A percentile compares a stretch with the other conserved stretches of the same genome.
Evolutionary conservation across 2,888 invertebrate genomes (phyloP).

Genomic region (Drosophila kokeensis): DNA sequence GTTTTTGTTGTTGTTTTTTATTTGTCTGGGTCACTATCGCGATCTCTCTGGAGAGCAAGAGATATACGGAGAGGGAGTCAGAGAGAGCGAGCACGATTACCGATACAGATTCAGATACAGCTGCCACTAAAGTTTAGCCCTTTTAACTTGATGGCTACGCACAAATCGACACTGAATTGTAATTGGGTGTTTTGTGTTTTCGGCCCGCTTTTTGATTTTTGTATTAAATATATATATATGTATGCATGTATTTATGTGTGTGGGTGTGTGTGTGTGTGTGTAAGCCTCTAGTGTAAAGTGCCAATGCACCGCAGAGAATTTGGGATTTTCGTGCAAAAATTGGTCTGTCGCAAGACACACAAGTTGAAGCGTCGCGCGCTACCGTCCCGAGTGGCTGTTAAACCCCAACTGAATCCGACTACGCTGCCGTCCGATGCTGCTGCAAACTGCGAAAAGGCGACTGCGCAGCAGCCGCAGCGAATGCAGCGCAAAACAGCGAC

Average conservation of each 20-base stretch:
- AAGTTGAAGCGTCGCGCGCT: slow-evolving; percentile 82
- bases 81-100: background rate
- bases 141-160: slow-evolving; percentile 19
- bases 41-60: slow-evolving; percentile 25
- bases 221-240: background rate
- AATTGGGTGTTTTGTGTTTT: slow-evolving; percentile 35
- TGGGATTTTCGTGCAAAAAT: slow-evolving; percentile 81
- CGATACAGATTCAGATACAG: background rate
- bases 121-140: slow-evolving; percentile 6
- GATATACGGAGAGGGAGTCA: background rate
- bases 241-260: slow-evolving; percentile 6
- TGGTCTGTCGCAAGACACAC: slow-evolving; percentile 70
- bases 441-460: slow-evolving; percentile 63
- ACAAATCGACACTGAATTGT: slow-evolving; percentile 56
- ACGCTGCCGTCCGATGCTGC: slow-evolving; percentile 74
- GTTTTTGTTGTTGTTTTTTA: slow-evolving; percentile 11
- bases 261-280: slow-evolving; percentile 14
- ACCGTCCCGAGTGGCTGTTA: slow-evolving; percentile 86
- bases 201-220: slow-evolving; percentile 27
- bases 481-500: slow-evolving; percentile 44
- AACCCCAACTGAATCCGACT: slow-evolving; percentile 86
- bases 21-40: slow-evolving; percentile 26
- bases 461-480: slow-evolving; percentile 52
- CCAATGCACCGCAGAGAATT: slow-evolving; percentile 83
- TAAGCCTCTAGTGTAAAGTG: slow-evolving; percentile 25